Percentiles rank a stretch among this genome's conserved stretches.
Conservation (phyloP, 2,113 vertebrate species). For the Willisornis vidua region DNA sequence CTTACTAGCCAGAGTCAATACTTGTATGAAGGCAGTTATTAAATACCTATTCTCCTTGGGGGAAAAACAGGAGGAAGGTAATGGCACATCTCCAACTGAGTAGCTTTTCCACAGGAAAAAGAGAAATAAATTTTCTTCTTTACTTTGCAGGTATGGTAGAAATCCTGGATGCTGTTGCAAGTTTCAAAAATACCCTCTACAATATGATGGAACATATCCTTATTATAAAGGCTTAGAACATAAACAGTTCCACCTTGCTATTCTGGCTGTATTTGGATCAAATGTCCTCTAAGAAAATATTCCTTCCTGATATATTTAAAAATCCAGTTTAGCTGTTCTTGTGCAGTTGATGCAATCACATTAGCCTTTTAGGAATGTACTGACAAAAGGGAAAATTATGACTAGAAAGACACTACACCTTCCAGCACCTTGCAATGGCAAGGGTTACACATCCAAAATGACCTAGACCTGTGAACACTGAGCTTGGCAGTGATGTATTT, state of each 20-base stretch:
- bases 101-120: not conserved
- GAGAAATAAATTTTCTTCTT: not conserved
- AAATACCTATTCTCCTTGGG: not conserved
- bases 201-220: not conserved
- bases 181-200: not conserved
- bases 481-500: not conserved
- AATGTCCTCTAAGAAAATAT: not conserved
- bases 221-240: not conserved
- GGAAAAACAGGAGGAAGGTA: not conserved
- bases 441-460: not conserved
- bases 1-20: not conserved
- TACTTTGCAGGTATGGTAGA: not conserved
- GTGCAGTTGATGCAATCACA: not conserved
- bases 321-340: not conserved
- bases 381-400: not conserved
- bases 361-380: not conserved
- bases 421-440: not conserved
- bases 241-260: not conserved
- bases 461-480: accelerated
- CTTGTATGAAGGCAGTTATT: not conserved
- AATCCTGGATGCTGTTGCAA: not conserved
- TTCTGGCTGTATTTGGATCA: not conserved
- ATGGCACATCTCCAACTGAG: not conserved
- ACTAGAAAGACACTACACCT: not conserved
- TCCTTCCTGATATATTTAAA: not conserved